These are phyloP conservation scores for Parasteatoda lunata DNA, from an alignment of 2,888 invertebrate species.

Conservation along the genomic window DNA sequence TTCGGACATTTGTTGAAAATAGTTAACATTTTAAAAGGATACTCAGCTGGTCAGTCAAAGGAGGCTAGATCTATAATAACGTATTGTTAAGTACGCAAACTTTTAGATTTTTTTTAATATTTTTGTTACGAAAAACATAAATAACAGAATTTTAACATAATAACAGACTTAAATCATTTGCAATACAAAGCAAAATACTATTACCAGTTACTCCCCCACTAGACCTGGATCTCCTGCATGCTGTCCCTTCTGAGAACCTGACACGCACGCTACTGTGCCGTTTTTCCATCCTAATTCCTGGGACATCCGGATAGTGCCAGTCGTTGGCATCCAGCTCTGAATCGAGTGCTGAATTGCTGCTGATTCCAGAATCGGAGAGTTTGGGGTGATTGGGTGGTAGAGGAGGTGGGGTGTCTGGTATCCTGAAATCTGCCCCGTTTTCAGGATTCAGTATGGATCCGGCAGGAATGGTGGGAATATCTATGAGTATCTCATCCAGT, in stretches of 20 bases:
- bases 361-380: conserved; percentile 57
- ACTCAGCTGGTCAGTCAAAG: too few relatives aligned
- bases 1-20: too few relatives aligned
- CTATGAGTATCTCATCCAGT: conserved; percentile 61
- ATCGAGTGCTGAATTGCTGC: conserved; percentile 51
- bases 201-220: conserved; percentile 31
- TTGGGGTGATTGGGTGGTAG: conserved; percentile 43
- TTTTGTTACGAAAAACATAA: too few relatives aligned
- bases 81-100: too few relatives aligned
- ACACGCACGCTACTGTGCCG: conserved; percentile 41
- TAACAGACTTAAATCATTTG: too few relatives aligned
- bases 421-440: conserved; percentile 12
- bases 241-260: conserved; percentile 33
- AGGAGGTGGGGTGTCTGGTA: conserved; percentile 32
- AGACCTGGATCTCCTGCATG: conserved; percentile 21
- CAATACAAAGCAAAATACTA: background rate
- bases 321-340: conserved; percentile 54
- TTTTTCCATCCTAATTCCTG: conserved; percentile 5
- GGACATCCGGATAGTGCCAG: conserved; percentile 62
- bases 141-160: too few relatives aligned
- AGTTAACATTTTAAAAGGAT: too few relatives aligned
- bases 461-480: conserved; percentile 60
- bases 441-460: conserved; percentile 36
- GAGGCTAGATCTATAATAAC: too few relatives aligned
- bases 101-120: too few relatives aligned